phyloP scores from a whole-genome alignment of 1,140 invertebrate genomes.

The Cyrtorhinus lividipennis region DNA sequence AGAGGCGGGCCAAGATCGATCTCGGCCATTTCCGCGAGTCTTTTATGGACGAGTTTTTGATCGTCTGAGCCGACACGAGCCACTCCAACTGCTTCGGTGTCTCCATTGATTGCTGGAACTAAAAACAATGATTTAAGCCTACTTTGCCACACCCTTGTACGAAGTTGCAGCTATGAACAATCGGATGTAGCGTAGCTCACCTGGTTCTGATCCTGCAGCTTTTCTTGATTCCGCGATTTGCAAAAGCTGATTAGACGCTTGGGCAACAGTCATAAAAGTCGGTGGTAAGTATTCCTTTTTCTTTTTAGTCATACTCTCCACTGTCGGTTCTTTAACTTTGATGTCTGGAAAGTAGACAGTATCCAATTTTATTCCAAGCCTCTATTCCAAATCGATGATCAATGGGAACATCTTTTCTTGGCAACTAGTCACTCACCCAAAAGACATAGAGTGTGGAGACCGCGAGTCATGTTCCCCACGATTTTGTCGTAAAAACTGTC shows the following conservation, averaged over 20 bases:
- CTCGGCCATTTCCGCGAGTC: conserved; percentile 55
- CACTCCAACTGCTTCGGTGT: conserved; percentile 63
- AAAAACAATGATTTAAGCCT: too few species aligned
- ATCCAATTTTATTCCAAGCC: too few species aligned
- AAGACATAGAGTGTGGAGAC: conserved; percentile 91
- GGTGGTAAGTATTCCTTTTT: conserved; percentile 86
- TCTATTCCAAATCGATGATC: too few species aligned
- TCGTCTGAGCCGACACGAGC: conserved; percentile 74
- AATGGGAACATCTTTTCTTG: too few species aligned
- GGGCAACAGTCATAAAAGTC: conserved; percentile 75
- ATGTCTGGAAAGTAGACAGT: conserved; percentile 72
- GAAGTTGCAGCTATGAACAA: too few species aligned
- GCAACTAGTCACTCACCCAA: conserved; percentile 60
- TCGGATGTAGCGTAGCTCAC: too few species aligned
- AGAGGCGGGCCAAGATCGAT: conserved; percentile 77
- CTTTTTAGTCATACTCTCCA: conserved; percentile 84
- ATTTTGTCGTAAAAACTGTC: conserved; percentile 97
- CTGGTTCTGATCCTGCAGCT: conserved; percentile 24
- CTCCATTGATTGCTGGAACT: conserved; percentile 36
- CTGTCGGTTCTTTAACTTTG: conserved; percentile 94
- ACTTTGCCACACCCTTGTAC: too few species aligned
- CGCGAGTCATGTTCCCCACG: conserved; percentile 58
- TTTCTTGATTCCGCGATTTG: conserved; percentile 34
- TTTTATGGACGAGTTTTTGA: conserved; percentile 63
- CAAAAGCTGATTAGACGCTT: conserved; percentile 72